A percentile compares a stretch with the other conserved stretches of the same genome.
phyloP scores from a whole-genome alignment of 2,113 vertebrate genomes.

The Sphyrna mokarran region DNA sequence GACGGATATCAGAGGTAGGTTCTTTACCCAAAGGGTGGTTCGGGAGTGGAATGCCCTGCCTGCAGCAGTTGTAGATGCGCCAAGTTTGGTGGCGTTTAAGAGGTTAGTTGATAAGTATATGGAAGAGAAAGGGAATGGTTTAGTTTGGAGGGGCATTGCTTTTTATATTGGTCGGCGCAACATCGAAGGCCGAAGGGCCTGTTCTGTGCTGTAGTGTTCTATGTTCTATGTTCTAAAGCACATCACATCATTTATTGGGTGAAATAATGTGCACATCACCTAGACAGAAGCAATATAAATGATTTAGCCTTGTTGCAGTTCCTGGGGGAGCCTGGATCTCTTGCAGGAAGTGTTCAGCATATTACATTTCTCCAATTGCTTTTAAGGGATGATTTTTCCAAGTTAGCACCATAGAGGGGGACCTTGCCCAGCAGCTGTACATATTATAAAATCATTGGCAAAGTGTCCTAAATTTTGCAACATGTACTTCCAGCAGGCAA shows the following conservation, averaged over 20 bases:
- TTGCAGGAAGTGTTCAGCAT: neutral
- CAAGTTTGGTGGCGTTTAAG: no score
- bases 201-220: no score
- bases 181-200: no score
- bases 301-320: neutral
- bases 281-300: neutral
- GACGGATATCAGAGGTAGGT: no score
- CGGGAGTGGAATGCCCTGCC: no score
- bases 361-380: neutral
- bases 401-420: neutral
- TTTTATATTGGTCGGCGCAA: no score
- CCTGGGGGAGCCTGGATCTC: neutral
- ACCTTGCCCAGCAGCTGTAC: neutral
- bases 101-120: no score
- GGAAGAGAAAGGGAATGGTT: no score
- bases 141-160: no score
- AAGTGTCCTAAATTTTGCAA: neutral
- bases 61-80: no score
- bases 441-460: neutral
- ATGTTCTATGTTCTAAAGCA: no score
- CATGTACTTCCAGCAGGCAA: neutral
- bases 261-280: neutral
- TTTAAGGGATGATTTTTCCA: constrained; percentile 4
- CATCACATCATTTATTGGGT: neutral
- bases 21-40: no score